Conservation (phyloP, 2,888 invertebrate genomes). For the Amphimallon solstitiale region DNA sequence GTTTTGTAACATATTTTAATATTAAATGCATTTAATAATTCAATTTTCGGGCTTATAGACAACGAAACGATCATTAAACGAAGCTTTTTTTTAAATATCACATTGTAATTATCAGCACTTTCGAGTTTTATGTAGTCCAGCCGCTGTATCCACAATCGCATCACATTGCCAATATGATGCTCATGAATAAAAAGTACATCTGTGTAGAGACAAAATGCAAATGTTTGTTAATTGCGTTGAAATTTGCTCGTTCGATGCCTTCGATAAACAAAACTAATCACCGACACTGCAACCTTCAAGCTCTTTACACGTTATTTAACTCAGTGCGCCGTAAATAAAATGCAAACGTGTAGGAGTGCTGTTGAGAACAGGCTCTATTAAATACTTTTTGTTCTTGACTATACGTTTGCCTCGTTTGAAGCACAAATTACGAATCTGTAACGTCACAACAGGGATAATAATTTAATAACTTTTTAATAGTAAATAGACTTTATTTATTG, state of each 20-base stretch:
- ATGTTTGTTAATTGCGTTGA: conserved; percentile 31
- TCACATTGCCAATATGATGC: conserved; percentile 37
- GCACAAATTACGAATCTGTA: neutral
- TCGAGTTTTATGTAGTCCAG: conserved; percentile 48
- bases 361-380: conserved; percentile 14
- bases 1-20: too few species aligned
- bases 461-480: conserved; percentile 9
- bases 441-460: neutral
- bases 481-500: neutral
- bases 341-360: conserved; percentile 1
- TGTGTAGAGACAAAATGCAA: conserved; percentile 24
- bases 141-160: conserved; percentile 47
- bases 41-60: conserved; percentile 10
- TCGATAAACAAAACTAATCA: conserved; percentile 13
- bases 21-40: neutral
- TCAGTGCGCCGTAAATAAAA: neutral
- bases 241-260: conserved; percentile 13
- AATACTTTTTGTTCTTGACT: conserved; percentile 17
- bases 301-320: neutral
- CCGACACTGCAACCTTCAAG: neutral
- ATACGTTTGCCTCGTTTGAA: conserved; percentile 5
- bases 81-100: conserved; percentile 52
- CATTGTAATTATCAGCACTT: conserved; percentile 53
- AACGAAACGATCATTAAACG: neutral
- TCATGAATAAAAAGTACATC: conserved; percentile 34